A percentile compares a stretch with the other conserved stretches of the same genome.
These are phyloP conservation scores for Rhipidura dahli DNA, from an alignment of 2,113 vertebrate genomes.

Conservation along the genomic window DNA sequence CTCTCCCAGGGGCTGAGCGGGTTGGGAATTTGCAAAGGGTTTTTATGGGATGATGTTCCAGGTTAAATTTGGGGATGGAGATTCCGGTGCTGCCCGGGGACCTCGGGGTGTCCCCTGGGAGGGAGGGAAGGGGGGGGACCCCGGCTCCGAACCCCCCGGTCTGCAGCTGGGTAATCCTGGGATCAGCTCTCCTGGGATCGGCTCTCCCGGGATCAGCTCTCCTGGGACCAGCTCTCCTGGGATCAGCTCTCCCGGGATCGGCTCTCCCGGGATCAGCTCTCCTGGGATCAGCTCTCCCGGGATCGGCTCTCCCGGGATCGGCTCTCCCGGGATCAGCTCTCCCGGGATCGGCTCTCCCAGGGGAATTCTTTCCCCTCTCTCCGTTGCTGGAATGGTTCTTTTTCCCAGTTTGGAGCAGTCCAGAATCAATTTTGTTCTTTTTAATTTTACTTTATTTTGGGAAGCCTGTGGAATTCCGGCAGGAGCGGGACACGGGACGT, in stretches of 20 bases:
- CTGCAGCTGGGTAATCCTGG: neutral
- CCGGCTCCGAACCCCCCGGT: neutral
- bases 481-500: too few species aligned
- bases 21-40: neutral
- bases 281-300: too few species aligned
- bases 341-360: neutral
- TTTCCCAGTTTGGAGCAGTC: neutral
- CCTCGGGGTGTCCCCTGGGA: neutral
- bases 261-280: too few species aligned
- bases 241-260: too few species aligned
- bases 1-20: neutral
- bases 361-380: neutral
- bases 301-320: too few species aligned
- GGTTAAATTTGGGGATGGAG: neutral
- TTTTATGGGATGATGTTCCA: neutral
- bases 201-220: too few species aligned
- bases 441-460: neutral
- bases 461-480: neutral
- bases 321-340: too few species aligned
- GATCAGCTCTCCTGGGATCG: too few species aligned
- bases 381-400: neutral
- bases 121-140: neutral
- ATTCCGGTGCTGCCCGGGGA: neutral
- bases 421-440: neutral
- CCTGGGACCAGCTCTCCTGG: too few species aligned